Evolutionary conservation across 2,797 vertebrate genomes (phyloP).

Genomic region (Oreochromis mossambicus): DNA sequence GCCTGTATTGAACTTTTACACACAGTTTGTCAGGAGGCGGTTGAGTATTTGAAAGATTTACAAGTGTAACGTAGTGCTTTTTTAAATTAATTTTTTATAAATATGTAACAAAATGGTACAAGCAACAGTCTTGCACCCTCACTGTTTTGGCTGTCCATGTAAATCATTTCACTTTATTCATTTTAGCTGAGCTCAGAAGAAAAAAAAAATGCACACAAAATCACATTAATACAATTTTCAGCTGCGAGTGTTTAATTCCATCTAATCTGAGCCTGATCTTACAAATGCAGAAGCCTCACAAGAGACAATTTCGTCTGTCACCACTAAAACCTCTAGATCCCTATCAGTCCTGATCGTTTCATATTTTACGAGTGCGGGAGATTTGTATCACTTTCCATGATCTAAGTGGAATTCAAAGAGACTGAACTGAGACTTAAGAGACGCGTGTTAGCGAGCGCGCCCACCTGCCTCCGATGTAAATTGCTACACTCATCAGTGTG

Average conservation of each 20-base stretch:
- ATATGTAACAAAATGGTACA: constrained; percentile 1
- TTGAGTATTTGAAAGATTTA: neutral
- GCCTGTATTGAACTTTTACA: constrained; percentile 3
- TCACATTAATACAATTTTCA: constrained; percentile 43
- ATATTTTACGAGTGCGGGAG: constrained; percentile 60
- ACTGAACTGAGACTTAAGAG: constrained; percentile 58
- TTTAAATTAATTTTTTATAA: neutral
- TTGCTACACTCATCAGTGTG: constrained; percentile 65
- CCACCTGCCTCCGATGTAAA: constrained; percentile 68
- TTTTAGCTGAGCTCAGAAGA: constrained; percentile 1
- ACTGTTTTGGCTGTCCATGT: neutral
- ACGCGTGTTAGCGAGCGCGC: constrained; percentile 41
- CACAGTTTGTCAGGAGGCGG: neutral
- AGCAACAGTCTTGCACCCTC: neutral
- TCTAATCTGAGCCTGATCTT: constrained; percentile 61
- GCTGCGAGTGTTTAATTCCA: constrained; percentile 50
- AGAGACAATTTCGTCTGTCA: constrained; percentile 64
- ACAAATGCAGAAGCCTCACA: constrained; percentile 61
- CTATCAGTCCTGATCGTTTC: constrained; percentile 67
- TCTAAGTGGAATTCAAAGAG: constrained; percentile 68
- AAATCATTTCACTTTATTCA: constrained; percentile 21
- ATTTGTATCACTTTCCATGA: constrained; percentile 70
- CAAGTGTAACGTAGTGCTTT: neutral
- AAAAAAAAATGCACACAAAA: constrained; percentile 22
- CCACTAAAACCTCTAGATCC: constrained; percentile 70